Percentiles rank a stretch among this genome's conserved stretches.
Evolutionary conservation across 2,888 invertebrate genomes (phyloP).

Genomic region (Brenthis ino): DNA sequence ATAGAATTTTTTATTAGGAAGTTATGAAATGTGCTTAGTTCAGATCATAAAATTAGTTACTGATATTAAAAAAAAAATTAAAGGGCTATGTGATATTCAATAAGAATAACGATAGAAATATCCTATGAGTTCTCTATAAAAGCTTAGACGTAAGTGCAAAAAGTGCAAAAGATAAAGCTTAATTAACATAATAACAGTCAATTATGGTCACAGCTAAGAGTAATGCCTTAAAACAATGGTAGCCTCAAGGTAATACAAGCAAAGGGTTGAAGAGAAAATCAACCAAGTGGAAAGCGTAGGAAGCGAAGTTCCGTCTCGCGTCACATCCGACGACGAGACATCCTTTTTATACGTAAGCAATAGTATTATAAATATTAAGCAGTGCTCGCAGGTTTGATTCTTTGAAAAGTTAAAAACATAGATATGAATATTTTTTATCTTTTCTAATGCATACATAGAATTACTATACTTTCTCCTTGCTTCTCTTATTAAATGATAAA

Average conservation of each 20-base stretch:
- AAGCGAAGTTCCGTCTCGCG: constrained; percentile 66
- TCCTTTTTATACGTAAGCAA: constrained; percentile 25
- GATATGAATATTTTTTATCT: too few species aligned
- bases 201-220: constrained; percentile 38
- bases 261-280: constrained; percentile 48
- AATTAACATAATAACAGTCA: constrained; percentile 24
- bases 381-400: neutral
- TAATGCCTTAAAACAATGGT: constrained; percentile 60
- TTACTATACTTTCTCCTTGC: too few species aligned
- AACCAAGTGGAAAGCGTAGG: constrained; percentile 65
- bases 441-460: too few species aligned
- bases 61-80: too few species aligned
- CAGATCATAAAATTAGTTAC: too few species aligned
- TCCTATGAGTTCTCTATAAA: too few species aligned
- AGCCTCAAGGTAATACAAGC: constrained; percentile 49
- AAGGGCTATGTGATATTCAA: too few species aligned
- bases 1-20: neutral
- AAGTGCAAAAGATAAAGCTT: neutral
- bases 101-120: too few species aligned
- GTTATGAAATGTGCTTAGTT: neutral
- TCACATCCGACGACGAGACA: constrained; percentile 39
- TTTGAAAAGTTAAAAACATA: too few species aligned
- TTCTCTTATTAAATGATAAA: too few species aligned
- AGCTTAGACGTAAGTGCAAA: neutral
- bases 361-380: neutral